Evolutionary conservation across 2,888 invertebrate species (phyloP).

Genomic region (Clanis bilineata): DNA sequence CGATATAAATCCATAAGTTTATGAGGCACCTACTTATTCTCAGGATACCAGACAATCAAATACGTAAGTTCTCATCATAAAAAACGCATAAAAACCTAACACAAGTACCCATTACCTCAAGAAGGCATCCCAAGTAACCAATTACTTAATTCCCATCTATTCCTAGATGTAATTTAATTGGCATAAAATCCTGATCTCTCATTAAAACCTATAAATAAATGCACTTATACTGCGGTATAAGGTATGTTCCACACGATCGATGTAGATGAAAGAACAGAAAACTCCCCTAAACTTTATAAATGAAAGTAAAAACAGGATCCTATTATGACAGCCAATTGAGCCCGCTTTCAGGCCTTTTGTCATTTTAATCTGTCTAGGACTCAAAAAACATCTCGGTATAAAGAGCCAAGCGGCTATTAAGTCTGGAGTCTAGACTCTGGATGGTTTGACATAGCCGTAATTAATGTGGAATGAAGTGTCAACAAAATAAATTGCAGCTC

Average conservation of each 20-base stretch:
- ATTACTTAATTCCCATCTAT: slow-evolving; percentile 10
- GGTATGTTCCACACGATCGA: neutral
- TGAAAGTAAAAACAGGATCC: neutral
- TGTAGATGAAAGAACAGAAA: neutral
- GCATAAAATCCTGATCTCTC: neutral
- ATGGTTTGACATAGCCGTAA: too few species aligned
- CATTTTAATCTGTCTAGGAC: too few species aligned
- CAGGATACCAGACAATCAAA: neutral
- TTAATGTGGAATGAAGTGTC: too few species aligned
- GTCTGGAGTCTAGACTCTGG: too few species aligned
- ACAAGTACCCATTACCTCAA: neutral
- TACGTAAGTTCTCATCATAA: neutral
- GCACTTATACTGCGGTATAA: neutral
- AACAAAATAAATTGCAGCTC: too few species aligned
- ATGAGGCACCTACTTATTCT: neutral
- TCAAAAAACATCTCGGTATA: too few species aligned
- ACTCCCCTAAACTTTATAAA: too few species aligned
- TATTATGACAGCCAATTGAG: too few species aligned
- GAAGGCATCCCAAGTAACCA: slow-evolving; percentile 2
- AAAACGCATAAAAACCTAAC: neutral
- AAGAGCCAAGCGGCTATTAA: too few species aligned
- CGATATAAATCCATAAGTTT: neutral
- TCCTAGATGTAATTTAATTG: slow-evolving; percentile 1
- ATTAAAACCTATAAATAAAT: neutral
- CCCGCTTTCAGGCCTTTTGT: too few species aligned